These are phyloP conservation scores for Polyploca ridens DNA, from an alignment of 2,888 invertebrate species.

Conservation along the genomic window DNA sequence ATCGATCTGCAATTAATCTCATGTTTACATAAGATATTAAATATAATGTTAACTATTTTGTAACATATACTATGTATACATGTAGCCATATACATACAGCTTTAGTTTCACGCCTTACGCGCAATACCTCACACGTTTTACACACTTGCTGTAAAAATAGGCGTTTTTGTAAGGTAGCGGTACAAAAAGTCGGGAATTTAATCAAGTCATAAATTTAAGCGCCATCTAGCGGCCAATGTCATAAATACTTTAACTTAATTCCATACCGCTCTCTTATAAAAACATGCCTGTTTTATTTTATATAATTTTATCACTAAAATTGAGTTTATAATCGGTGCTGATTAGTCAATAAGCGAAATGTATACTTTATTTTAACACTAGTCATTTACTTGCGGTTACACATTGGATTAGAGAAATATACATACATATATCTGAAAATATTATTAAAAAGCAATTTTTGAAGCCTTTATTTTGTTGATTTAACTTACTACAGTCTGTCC, in stretches of 20 bases:
- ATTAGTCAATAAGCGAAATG: constrained; percentile 36
- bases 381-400: constrained; percentile 17
- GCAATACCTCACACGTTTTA: constrained; percentile 54
- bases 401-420: neutral
- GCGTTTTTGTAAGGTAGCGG: neutral
- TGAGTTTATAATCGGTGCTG: constrained; percentile 53
- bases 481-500: too few species aligned
- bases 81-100: constrained; percentile 43
- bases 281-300: neutral
- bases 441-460: too few species aligned
- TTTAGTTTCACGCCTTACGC: constrained; percentile 56
- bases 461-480: too few species aligned
- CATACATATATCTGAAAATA: too few species aligned
- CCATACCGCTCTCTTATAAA: neutral
- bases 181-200: neutral
- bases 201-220: neutral
- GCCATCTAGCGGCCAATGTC: neutral
- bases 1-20: constrained; percentile 42
- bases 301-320: constrained; percentile 22
- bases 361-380: constrained; percentile 25
- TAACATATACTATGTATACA: constrained; percentile 35
- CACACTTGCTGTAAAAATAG: constrained; percentile 16
- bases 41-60: constrained; percentile 41
- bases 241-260: neutral
- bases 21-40: constrained; percentile 37